Conservation (phyloP, 2,888 invertebrate species). For the Dynastes hyllus region DNA sequence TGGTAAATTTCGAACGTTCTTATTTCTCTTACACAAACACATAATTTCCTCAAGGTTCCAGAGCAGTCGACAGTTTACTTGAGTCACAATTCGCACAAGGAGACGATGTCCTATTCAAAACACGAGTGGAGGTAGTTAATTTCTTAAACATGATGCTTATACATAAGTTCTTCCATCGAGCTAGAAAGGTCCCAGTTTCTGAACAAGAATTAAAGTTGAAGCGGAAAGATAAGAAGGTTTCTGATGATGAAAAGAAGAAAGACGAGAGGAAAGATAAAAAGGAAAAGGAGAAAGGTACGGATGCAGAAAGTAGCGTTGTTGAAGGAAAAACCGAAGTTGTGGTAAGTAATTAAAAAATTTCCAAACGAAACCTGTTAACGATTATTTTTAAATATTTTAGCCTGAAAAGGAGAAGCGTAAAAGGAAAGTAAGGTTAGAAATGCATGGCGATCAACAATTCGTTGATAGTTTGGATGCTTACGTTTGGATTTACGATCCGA, state of each 20-base stretch:
- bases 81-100: conserved; percentile 92
- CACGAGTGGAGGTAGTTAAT: conserved; percentile 85
- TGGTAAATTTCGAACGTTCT: conserved; percentile 73
- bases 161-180: conserved; percentile 97
- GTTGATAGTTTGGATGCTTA: conserved; percentile 96
- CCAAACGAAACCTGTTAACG: neutral
- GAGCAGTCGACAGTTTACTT: conserved; percentile 93
- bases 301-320: conserved; percentile 74
- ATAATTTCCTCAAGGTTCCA: conserved; percentile 74
- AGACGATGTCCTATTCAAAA: conserved; percentile 84
- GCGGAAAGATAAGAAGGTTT: conserved; percentile 73
- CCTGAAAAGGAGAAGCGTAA: conserved; percentile 81
- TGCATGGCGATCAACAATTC: conserved; percentile 96
- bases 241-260: conserved; percentile 73
- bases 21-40: neutral
- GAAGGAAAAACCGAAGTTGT: conserved; percentile 71
- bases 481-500: conserved; percentile 98
- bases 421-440: conserved; percentile 95
- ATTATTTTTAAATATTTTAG: conserved; percentile 59
- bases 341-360: conserved; percentile 49
- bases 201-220: conserved; percentile 79
- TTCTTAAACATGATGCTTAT: conserved; percentile 89
- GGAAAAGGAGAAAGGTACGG: conserved; percentile 70
- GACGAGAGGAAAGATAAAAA: conserved; percentile 68
- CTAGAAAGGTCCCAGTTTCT: conserved; percentile 87